Percentiles rank a stretch among this genome's conserved stretches.
Evolutionary conservation across 2,113 vertebrate species (phyloP).

Genomic region (Alaudala cheleensis): DNA sequence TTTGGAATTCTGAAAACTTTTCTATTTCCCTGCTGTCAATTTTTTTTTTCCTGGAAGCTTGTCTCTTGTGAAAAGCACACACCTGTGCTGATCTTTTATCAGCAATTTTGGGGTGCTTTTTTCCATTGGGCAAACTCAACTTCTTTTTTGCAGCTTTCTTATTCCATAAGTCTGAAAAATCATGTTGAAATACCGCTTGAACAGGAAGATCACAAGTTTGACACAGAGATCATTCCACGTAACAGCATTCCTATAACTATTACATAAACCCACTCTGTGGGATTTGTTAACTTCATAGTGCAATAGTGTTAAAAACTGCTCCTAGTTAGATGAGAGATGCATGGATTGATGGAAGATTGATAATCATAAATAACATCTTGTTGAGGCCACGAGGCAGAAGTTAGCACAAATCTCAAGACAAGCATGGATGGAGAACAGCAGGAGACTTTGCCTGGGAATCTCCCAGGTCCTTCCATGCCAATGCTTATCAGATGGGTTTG

Average conservation of each 20-base stretch:
- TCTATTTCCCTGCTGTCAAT: not conserved
- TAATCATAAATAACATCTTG: not conserved
- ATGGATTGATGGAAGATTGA: not conserved
- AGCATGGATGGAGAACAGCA: not conserved
- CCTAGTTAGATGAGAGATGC: not conserved
- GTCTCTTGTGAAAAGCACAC: not conserved
- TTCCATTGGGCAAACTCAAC: not conserved
- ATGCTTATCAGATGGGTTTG: not conserved
- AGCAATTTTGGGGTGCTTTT: not conserved
- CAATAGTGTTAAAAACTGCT: not conserved
- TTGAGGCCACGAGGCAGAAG: not conserved
- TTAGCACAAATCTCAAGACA: not conserved
- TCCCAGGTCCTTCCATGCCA: not conserved
- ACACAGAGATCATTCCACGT: not conserved
- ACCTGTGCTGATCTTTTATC: not conserved
- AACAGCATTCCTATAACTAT: not conserved
- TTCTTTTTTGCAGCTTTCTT: not conserved
- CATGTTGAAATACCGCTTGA: not conserved
- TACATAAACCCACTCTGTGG: not conserved
- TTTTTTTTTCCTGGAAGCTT: not conserved
- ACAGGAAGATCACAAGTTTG: not conserved
- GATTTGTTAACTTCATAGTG: not conserved
- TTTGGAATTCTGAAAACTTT: not conserved
- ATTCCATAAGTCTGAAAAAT: not conserved
- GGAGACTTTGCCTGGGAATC: not conserved